These are phyloP conservation scores for Petrocephalus microphthalmus DNA, from an alignment of 2,113 vertebrate genomes.

Conservation along the genomic window DNA sequence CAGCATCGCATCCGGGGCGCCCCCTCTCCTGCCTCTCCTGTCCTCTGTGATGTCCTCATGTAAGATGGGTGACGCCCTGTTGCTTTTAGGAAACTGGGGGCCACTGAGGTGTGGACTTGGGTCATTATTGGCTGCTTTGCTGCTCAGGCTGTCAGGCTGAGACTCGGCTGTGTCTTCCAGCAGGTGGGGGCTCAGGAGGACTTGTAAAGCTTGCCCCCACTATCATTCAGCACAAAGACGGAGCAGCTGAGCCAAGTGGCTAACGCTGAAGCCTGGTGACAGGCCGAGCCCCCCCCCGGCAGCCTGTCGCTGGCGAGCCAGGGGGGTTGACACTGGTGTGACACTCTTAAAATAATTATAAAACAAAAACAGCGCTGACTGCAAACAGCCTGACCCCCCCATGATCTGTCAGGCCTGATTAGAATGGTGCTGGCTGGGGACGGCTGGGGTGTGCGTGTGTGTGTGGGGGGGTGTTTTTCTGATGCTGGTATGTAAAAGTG, in stretches of 20 bases:
- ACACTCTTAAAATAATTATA: constrained; percentile 99
- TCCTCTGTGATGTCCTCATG: neutral
- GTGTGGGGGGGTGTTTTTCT: constrained; percentile 19
- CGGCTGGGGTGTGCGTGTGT: neutral
- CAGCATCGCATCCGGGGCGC: neutral
- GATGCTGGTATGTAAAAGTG: neutral
- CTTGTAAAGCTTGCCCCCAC: neutral
- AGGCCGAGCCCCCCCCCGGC: constrained; percentile 56
- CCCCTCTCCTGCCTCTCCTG: neutral
- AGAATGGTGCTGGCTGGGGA: constrained; percentile 73
- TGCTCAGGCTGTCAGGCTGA: neutral
- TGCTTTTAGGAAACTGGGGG: neutral
- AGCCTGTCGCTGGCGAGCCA: constrained; percentile 84
- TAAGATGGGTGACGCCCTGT: neutral
- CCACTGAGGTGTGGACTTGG: neutral
- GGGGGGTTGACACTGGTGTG: constrained; percentile 96
- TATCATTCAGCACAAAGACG: constrained; percentile 26
- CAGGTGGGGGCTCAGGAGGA: neutral
- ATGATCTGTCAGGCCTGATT: constrained; percentile 95
- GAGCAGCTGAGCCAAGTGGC: constrained; percentile 62
- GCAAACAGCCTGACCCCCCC: constrained; percentile 96
- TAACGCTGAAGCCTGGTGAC: constrained; percentile 65
- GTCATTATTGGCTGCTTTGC: neutral
- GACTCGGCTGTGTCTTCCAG: constrained; percentile 7
- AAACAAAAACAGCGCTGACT: constrained; percentile 99